Evolutionary conservation across 1,140 invertebrate species (phyloP).

Genomic region (Laodelphax striatellus): DNA sequence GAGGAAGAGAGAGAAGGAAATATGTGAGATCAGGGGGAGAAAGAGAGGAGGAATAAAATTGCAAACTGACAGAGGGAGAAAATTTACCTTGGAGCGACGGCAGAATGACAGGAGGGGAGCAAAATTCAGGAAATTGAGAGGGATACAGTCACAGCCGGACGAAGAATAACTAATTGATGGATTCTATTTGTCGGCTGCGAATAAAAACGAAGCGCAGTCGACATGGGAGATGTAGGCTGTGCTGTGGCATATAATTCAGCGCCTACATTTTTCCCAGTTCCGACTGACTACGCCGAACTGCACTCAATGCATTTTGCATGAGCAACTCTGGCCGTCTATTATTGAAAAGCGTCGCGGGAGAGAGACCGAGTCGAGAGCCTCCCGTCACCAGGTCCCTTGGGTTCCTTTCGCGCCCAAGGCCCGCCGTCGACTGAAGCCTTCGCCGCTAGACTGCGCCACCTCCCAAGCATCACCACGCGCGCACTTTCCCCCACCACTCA

Average conservation of each 20-base stretch:
- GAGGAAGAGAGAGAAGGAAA: too few species aligned
- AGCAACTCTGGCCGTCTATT: background rate
- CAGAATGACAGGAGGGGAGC: background rate
- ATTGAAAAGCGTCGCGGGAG: background rate
- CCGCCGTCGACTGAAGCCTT: background rate
- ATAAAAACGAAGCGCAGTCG: background rate
- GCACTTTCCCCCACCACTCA: background rate
- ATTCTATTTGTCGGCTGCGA: background rate
- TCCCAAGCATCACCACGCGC: background rate
- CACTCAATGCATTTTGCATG: background rate
- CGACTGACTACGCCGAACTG: too few species aligned
- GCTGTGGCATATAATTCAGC: background rate
- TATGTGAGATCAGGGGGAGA: too few species aligned
- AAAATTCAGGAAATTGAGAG: background rate
- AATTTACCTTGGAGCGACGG: background rate
- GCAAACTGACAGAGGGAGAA: too few species aligned
- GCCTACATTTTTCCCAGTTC: background rate
- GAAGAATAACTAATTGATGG: constrained; percentile 2
- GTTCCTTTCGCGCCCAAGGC: background rate
- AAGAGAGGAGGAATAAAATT: too few species aligned
- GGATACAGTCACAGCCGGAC: background rate
- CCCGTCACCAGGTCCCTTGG: background rate
- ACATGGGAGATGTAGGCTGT: background rate
- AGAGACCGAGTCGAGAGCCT: background rate
- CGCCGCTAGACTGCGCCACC: background rate